Evolutionary conservation across 1,140 invertebrate genomes (phyloP), one percentile per base, ranked within the genome.

Genomic region (Saccostrea glomerata): DNA sequence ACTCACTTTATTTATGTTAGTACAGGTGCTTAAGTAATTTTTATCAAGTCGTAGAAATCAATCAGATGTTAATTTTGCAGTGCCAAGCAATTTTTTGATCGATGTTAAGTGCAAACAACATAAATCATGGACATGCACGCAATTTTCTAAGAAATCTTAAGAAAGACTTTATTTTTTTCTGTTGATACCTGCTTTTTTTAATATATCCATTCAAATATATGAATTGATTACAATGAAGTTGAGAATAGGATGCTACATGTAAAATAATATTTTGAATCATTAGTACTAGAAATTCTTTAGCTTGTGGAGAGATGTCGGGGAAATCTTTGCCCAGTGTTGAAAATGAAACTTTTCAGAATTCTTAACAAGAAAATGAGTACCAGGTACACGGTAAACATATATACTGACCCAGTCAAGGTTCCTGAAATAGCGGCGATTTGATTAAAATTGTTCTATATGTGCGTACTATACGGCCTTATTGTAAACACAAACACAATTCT

Each of bases 51-150:
- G 23, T 13, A 13, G 15, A 30, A 77, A 77, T 77, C 25, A 77
- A 77, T 30, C 36, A 77, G 66, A 25, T 30, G 12, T 30, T 73
- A 25, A 73, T 9, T 30, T 30, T 30, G 70, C 23, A 36, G 70
- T 77, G 9, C 70, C 70, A 77, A 77, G 25, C 70, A 77, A 40
- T 36, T 77, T 77, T 77, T 23, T 77, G 70, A 30, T 30, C 17
- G 60, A 66, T 66, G 20, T 66, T 66, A 20, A 66, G 60, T 20
- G 60, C 60, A 66, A 17, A 66, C 20, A 20, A 36, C 70, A 77
- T 25, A 77, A 30, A 25, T 11, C 70, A 77, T 13, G 70, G 25
- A 25, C 70, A 17, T 77, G 25, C 23, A 36, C 15, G 70, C 25
- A 13, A 77, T 77, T 77, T 25, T 77, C 11, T 77, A 77, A 25